phyloP scores from a whole-genome alignment of 1,140 invertebrate genomes.

The Drosophila suzukii region DNA sequence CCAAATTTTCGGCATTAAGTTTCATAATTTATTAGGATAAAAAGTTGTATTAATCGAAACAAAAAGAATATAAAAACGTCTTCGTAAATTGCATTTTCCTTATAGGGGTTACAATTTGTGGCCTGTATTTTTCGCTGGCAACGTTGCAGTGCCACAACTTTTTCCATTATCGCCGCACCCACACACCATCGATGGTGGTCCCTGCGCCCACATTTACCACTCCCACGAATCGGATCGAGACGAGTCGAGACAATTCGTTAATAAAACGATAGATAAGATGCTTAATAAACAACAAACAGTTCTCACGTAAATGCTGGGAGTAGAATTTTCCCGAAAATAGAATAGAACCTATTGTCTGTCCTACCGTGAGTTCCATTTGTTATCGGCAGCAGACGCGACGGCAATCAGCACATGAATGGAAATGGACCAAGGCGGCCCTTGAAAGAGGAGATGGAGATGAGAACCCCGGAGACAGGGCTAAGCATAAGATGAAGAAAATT shows the following conservation, averaged over 20 bases:
- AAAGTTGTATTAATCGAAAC: neutral
- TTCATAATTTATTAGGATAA: too few species aligned
- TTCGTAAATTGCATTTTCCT: too few species aligned
- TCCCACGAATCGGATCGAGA: slow-evolving; percentile 33
- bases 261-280: slow-evolving; percentile 69
- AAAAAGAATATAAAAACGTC: neutral
- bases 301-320: slow-evolving; percentile 58
- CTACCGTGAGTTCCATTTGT: slow-evolving; percentile 37
- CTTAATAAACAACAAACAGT: slow-evolving; percentile 71
- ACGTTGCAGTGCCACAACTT: slow-evolving; percentile 14
- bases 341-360: slow-evolving; percentile 47
- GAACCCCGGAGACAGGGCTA: slow-evolving; percentile 27
- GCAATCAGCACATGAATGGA: slow-evolving; percentile 73
- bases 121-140: slow-evolving; percentile 7
- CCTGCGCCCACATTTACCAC: slow-evolving; percentile 31
- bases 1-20: too few species aligned
- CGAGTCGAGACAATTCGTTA: slow-evolving; percentile 61
- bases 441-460: slow-evolving; percentile 38
- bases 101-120: neutral
- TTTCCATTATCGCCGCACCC: slow-evolving; percentile 31
- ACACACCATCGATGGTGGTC: slow-evolving; percentile 21
- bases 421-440: slow-evolving; percentile 63
- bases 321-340: slow-evolving; percentile 34
- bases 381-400: slow-evolving; percentile 66
- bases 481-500: slow-evolving; percentile 69